Conservation (phyloP, 2,797 vertebrate species). For the Fistularia commersonii region DNA sequence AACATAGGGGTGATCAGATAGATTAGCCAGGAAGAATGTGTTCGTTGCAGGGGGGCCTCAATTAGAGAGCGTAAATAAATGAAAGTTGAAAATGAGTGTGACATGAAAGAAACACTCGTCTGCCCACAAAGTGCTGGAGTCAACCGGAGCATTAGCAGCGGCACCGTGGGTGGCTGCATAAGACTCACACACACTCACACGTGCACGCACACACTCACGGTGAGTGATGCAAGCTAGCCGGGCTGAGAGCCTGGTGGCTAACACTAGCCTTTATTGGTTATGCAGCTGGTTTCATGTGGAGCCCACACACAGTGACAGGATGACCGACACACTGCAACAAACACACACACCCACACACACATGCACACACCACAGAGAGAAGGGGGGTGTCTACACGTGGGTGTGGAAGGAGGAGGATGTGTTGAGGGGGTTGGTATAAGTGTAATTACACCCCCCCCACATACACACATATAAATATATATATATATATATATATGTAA, state of each 20-base stretch:
- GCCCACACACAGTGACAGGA: slow-evolving; percentile 67
- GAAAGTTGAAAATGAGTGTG: slow-evolving; percentile 10
- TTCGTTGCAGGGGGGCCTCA: background rate
- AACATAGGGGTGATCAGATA: too few relatives aligned
- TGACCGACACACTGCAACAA: slow-evolving; percentile 50
- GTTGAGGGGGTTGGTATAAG: slow-evolving; percentile 33
- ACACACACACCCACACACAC: slow-evolving; percentile 60
- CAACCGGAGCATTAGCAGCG: slow-evolving; percentile 27
- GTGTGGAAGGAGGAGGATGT: slow-evolving; percentile 42
- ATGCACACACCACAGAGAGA: slow-evolving; percentile 35
- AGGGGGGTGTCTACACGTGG: slow-evolving; percentile 16
- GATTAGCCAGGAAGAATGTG: too few relatives aligned
- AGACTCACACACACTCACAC: slow-evolving; percentile 13
- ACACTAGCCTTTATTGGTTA: slow-evolving; percentile 52
- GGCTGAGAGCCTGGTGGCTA: slow-evolving; percentile 40
- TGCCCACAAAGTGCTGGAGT: slow-evolving; percentile 11
- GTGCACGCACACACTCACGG: slow-evolving; percentile 11
- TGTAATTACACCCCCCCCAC: slow-evolving; percentile 35
- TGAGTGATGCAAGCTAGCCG: slow-evolving; percentile 46
- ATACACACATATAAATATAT: too few relatives aligned
- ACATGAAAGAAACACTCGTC: slow-evolving; percentile 26
- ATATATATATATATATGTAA: too few relatives aligned
- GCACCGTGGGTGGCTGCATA: slow-evolving; percentile 53
- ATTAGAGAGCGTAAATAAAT: slow-evolving; percentile 4
- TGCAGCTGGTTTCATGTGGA: slow-evolving; percentile 62